Evolutionary conservation across 2,113 vertebrate genomes (phyloP).

Genomic region (Gavia stellata): DNA sequence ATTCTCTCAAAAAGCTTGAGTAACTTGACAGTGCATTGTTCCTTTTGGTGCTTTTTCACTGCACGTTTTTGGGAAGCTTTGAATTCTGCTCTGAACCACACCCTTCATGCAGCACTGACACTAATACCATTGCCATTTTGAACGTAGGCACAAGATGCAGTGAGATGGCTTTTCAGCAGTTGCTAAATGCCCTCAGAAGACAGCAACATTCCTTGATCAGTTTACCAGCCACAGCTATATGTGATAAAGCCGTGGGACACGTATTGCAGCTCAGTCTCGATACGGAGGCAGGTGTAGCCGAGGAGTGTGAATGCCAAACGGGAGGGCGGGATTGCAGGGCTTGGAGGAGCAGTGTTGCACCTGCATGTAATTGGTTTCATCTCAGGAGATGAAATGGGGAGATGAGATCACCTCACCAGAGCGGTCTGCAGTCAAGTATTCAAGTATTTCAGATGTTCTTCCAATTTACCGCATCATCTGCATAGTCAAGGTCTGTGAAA

Average conservation of each 20-base stretch:
- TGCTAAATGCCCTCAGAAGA: not conserved
- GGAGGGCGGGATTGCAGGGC: not conserved
- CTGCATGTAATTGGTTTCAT: not conserved
- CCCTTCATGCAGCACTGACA: not conserved
- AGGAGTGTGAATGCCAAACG: fast-evolving
- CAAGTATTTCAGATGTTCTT: not conserved
- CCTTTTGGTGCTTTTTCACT: not conserved
- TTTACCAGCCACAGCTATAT: not conserved
- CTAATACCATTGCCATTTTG: not conserved
- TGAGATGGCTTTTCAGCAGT: not conserved
- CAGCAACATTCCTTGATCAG: not conserved
- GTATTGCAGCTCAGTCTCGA: not conserved
- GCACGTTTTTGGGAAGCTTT: not conserved
- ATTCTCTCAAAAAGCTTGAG: not conserved
- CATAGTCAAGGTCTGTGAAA: not conserved
- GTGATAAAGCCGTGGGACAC: not conserved
- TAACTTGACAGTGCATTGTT: not conserved
- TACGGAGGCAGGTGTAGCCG: not conserved
- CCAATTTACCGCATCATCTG: not conserved
- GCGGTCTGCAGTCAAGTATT: not conserved
- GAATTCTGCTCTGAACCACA: not conserved
- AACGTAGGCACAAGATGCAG: not conserved
- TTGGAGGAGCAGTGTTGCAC: not conserved
- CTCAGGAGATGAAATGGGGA: not conserved
- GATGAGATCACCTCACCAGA: not conserved